These are phyloP conservation scores for Agrochola lychnidis DNA, from an alignment of 2,888 invertebrate species.

Conservation along the genomic window DNA sequence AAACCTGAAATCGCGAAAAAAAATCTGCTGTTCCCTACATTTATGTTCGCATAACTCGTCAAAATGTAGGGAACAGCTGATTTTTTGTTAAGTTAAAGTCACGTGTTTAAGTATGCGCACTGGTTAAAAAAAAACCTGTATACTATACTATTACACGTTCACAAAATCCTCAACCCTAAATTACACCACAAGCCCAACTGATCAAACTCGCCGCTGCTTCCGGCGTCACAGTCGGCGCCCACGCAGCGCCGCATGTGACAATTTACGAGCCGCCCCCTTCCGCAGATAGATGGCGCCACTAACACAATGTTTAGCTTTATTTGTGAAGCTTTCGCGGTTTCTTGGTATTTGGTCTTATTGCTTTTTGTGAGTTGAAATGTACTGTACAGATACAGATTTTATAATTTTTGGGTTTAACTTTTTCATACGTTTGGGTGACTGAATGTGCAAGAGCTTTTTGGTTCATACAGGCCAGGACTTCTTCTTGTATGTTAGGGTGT, in stretches of 20 bases:
- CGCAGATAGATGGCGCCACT: slow-evolving; percentile 71
- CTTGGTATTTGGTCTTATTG: slow-evolving; percentile 32
- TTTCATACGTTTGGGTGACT: too few relatives aligned
- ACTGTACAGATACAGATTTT: neutral
- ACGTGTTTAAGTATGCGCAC: too few relatives aligned
- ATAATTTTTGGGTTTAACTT: too few relatives aligned
- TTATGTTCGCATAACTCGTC: too few relatives aligned
- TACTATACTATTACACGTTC: neutral
- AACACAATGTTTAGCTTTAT: slow-evolving; percentile 64
- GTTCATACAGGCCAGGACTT: too few relatives aligned
- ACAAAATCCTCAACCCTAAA: slow-evolving; percentile 22
- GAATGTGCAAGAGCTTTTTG: too few relatives aligned
- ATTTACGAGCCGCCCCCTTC: slow-evolving; percentile 72
- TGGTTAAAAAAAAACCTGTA: neutral
- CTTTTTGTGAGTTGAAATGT: slow-evolving; percentile 15
- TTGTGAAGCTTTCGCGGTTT: slow-evolving; percentile 35
- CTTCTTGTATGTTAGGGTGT: too few relatives aligned
- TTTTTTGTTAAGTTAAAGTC: too few relatives aligned
- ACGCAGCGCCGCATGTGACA: slow-evolving; percentile 61
- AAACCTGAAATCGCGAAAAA: too few relatives aligned
- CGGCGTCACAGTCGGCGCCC: slow-evolving; percentile 60
- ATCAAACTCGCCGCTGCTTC: slow-evolving; percentile 50
- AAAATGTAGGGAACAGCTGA: too few relatives aligned
- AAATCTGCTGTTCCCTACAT: too few relatives aligned
- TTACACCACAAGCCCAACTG: slow-evolving; percentile 9